Evolutionary conservation across 2,113 vertebrate species (phyloP), one percentile per base, ranked within the genome.

Genomic region (Phaethornis superciliosus): DNA sequence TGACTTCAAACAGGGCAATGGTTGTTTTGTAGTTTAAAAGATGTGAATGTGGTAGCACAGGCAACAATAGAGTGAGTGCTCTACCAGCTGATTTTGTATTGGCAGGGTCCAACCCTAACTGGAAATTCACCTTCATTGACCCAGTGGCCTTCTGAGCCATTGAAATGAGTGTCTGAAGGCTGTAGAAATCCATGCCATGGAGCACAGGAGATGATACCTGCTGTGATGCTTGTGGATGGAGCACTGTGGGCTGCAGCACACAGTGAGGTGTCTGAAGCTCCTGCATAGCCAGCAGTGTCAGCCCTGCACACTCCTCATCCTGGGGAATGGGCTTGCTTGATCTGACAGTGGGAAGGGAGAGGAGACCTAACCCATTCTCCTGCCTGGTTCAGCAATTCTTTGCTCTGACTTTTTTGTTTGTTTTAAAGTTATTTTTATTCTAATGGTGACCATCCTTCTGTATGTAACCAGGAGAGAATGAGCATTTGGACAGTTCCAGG

Each of bases 221-320:
- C 44, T 1, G 2, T 37, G 52, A 28, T 47, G 60, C 80, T 85
- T 47, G 52, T 28, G 26, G 65, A 58, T 55, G 52, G n/a, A 32
- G 37, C 17, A 1, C 0, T 2, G 56, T 33, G 46, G 26, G 21
- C 58, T 33, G 51, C 28, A 44, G 37, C 19, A 20, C 18, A 3
- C 32, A 21, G 33, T 33, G 58, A 71, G 42, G 37, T 40, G 69
- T 13, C 46, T 3, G 7, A 20, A 37, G 68, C 37, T 81, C 52
- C 80, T 10, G 32, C 35, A 46, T 51, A 76, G 46, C 46, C 32
- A 60, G 62, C 30, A 20, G 12, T 6, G 51, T 69, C 60, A 64
- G 20, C 44, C 62, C 55, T 2, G 1, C 15, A 4, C 0, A 4
- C 33, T 30, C 5, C 3, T 71, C 14, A 8, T 54, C 32, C 32